Base-by-base conservation (phyloP, 2,888 invertebrate species). In the Magallana nippona region DNA sequence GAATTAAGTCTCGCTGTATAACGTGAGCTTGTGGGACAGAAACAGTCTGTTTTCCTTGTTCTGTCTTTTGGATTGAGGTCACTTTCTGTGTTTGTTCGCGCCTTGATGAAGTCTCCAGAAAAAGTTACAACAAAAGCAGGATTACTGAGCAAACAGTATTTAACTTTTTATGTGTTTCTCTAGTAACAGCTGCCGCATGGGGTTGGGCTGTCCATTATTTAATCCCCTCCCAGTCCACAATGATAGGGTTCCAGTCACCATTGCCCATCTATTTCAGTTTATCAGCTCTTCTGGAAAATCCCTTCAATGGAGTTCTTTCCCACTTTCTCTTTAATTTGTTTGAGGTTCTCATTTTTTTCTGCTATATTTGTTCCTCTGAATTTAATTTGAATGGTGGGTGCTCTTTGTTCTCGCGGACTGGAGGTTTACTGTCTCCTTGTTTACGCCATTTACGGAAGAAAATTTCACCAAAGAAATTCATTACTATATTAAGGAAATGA, bases 151-250 rank as follows among this genome's bases (percentile, higher is more conserved):
- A 63, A 63, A 63, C 27, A 63, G 63, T 63, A 63, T 63, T 63
- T 63, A 63, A 63, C 63, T 63, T 63, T 63, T 63, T 32, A 63
- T 63, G 63, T 63, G 63, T 63, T 63, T 63, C 63, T 63, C 63
- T 63, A 27, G 63, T 63, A 63, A 63, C 63, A 63, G 63, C 63
- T 63, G 63, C 22, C 22, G 27, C 27, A 27, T 32, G 27, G 63
- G 27, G 63, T 10, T 63, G 32, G 63, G 63, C 63, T 22, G 22
- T 22, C 63, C 63, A 60, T n/a, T 63, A 63, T 63, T 63, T 13
- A 22, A 63, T 13, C 63, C 63, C 11, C 63, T 63, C 63, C 10
- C 22, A 13, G 63, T 63, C 27, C 22, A 63, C 27, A 63, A 22
- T 27, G 27, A 63, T 13, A 27, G 22, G 22, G 63, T 44, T 22